These are phyloP conservation scores for Scaptomyza reducta DNA, from an alignment of 2,888 invertebrate species.

Conservation along the genomic window DNA sequence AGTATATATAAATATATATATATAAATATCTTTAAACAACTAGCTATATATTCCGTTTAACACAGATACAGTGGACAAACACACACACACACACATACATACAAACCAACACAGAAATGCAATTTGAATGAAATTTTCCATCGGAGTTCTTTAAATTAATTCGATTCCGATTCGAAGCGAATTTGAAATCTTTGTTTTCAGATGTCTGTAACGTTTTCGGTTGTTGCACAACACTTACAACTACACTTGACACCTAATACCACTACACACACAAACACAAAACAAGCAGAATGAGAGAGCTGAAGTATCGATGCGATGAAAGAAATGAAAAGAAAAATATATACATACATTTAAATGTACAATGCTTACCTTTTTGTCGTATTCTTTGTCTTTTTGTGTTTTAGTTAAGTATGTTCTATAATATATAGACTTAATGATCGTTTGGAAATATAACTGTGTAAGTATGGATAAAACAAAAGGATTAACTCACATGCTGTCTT, in stretches of 20 bases:
- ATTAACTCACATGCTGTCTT: too few relatives aligned
- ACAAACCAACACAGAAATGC: constrained; percentile 12
- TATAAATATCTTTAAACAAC: constrained; percentile 62
- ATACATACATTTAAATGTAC: constrained; percentile 77
- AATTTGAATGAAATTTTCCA: constrained; percentile 10
- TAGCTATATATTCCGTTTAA: constrained; percentile 74
- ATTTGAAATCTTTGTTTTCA: constrained; percentile 74
- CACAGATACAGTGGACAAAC: constrained; percentile 36
- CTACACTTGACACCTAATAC: constrained; percentile 22
- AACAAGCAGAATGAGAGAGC: constrained; percentile 50
- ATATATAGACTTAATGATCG: neutral
- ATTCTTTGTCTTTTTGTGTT: constrained; percentile 45
- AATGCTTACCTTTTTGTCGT: constrained; percentile 69
- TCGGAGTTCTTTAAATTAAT: constrained; percentile 27
- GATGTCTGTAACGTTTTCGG: constrained; percentile 71
- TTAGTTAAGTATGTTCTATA: constrained; percentile 8
- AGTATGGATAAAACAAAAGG: neutral
- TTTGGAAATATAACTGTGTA: neutral
- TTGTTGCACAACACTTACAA: constrained; percentile 44
- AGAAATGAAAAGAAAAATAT: constrained; percentile 55
- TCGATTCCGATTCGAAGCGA: constrained; percentile 20
- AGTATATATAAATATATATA: constrained; percentile 54
- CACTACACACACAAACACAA: constrained; percentile 14
- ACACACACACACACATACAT: constrained; percentile 21
- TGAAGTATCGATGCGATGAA: constrained; percentile 50